Percentiles rank a stretch among this genome's conserved stretches.
These are phyloP conservation scores for Lasius fuliginosus DNA, from an alignment of 2,888 invertebrate genomes.

Conservation along the genomic window DNA sequence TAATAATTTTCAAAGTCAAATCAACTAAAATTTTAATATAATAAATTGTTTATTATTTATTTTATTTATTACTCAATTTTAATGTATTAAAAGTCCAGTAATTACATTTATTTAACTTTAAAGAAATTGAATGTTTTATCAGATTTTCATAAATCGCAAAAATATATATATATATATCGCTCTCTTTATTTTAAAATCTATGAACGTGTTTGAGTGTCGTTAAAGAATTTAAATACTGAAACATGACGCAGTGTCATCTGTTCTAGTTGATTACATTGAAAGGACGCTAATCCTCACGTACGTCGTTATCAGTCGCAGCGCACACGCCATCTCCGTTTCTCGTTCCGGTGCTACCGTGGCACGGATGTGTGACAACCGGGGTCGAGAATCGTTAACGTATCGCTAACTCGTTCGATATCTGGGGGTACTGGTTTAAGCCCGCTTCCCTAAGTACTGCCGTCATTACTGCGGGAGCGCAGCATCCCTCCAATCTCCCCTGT, in stretches of 20 bases:
- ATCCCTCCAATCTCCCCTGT: conserved; percentile 40
- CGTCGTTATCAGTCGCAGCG: conserved; percentile 75
- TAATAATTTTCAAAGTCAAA: background rate
- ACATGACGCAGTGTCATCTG: conserved; percentile 47
- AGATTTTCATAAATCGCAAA: background rate
- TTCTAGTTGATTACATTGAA: conserved; percentile 40
- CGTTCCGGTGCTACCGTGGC: conserved; percentile 62
- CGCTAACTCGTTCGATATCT: conserved; percentile 82
- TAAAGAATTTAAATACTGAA: conserved; percentile 13
- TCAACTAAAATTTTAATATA: background rate
- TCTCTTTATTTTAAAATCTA: background rate
- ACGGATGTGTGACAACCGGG: conserved; percentile 62
- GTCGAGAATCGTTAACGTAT: conserved; percentile 82
- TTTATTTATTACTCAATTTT: background rate
- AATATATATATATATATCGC: too few species aligned
- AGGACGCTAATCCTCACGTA: conserved; percentile 67
- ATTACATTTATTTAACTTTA: background rate
- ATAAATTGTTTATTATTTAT: background rate
- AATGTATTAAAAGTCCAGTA: background rate
- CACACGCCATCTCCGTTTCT: conserved; percentile 69
- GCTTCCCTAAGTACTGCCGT: conserved; percentile 72
- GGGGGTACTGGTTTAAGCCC: conserved; percentile 71
- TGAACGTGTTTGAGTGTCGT: background rate
- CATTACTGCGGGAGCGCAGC: conserved; percentile 66
- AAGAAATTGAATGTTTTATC: background rate